Evolutionary conservation across 1,140 invertebrate species (phyloP), one percentile per base, ranked within the genome.

Genomic region (Cyclina sinensis): DNA sequence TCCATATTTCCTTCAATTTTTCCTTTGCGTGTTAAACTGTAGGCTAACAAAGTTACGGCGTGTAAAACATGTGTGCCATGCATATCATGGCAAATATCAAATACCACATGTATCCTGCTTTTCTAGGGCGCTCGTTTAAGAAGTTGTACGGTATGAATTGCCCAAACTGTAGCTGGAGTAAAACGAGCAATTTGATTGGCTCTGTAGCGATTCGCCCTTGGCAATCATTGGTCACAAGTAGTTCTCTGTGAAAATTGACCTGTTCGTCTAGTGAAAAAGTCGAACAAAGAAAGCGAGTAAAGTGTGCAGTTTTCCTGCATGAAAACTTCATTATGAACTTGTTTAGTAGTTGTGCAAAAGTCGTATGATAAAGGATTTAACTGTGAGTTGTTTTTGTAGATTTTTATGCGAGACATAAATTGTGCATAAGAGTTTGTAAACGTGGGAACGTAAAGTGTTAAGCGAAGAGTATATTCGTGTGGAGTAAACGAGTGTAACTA

Each of bases 211-310:
- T 54, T 87, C 43, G 85, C 85, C 76, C 85, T 79, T 59, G 76
- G 54, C 76, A 54, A 62, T 70, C 74, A 87, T 87, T 87, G 85
- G 85, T 73, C 76, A 79, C 76, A 87, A 46, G 57, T 51, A 32
- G 43, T 74, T 79, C 62, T 68, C 74, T 35, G 73, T 80, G 73
- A 62, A 87, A 87, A 87, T 80, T 87, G 85, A 87, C 85, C 85
- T 80, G 76, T 68, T 79, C 76, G 46, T 65, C 35, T 74, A 37
- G 43, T 43, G 57, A 65, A 87, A 43, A 21, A 32, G 76, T 37
- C 54, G 54, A 87, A 87, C 74, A 79, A 80, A 80, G 76, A 86
- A 86, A 48, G 37, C 59, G 83, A 68, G 70, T n/a, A 59, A 35
- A 32, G 79, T 80, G n/a, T 80, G 57, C 85, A 65, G 54, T 48